These are phyloP conservation scores for Abrostola triplasia DNA, from an alignment of 2,888 invertebrate genomes.

Conservation along the genomic window DNA sequence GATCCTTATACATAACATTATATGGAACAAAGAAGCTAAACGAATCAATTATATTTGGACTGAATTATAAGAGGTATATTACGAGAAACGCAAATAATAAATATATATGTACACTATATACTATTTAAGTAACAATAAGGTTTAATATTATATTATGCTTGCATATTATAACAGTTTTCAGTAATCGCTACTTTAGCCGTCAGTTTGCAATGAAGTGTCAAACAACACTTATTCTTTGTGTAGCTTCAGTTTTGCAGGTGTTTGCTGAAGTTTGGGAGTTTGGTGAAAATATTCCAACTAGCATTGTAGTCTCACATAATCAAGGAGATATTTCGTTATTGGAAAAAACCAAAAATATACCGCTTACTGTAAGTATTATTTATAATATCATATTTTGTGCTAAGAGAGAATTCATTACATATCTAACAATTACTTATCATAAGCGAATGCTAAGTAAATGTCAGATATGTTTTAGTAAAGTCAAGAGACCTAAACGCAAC, in stretches of 20 bases:
- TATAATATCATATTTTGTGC: neutral
- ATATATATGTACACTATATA: neutral
- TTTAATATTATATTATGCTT: neutral
- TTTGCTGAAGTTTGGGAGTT: slow-evolving; percentile 35
- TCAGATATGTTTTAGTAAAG: too few relatives aligned
- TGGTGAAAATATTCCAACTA: slow-evolving; percentile 15
- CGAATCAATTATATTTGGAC: slow-evolving; percentile 30
- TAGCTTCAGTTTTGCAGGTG: slow-evolving; percentile 4
- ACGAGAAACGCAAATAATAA: neutral
- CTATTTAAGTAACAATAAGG: neutral
- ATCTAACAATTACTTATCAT: too few relatives aligned
- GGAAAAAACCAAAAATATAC: slow-evolving; percentile 25
- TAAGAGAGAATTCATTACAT: too few relatives aligned
- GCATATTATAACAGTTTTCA: neutral
- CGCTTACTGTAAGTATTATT: slow-evolving; percentile 30
- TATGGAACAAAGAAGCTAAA: slow-evolving; percentile 16
- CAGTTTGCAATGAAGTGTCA: slow-evolving; percentile 17
- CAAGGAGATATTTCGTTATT: slow-evolving; percentile 29
- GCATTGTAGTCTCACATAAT: slow-evolving; percentile 13
- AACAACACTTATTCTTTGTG: slow-evolving; percentile 8
- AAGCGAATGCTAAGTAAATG: too few relatives aligned
- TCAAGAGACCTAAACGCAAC: too few relatives aligned
- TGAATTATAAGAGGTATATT: neutral
- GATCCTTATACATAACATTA: slow-evolving; percentile 11
- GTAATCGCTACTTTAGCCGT: neutral